These are phyloP conservation scores for Beris chalybata DNA, from an alignment of 2,888 invertebrate genomes.

Conservation along the genomic window DNA sequence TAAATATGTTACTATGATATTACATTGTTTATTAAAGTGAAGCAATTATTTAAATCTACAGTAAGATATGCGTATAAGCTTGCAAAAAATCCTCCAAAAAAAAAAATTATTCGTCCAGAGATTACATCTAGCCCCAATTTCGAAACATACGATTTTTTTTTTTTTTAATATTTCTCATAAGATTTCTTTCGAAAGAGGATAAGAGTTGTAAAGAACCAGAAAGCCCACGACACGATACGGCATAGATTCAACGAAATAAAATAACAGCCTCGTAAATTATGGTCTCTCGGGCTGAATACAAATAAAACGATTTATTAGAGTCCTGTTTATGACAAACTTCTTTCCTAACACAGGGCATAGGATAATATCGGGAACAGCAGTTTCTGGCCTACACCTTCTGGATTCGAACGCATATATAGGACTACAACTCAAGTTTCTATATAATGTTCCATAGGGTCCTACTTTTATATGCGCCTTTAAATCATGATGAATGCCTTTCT, in stretches of 20 bases:
- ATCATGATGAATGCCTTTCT: slow-evolving; percentile 29
- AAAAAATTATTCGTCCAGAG: too few relatives aligned
- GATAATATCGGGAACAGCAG: too few relatives aligned
- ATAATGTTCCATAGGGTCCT: too few relatives aligned
- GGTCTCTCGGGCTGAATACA: slow-evolving; percentile 29
- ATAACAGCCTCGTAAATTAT: slow-evolving; percentile 27
- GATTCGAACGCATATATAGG: too few relatives aligned
- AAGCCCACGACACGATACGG: slow-evolving; percentile 4
- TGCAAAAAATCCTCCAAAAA: too few relatives aligned
- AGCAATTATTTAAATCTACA: too few relatives aligned
- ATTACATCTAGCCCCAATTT: too few relatives aligned
- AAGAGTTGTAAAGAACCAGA: slow-evolving; percentile 9
- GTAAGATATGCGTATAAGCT: too few relatives aligned
- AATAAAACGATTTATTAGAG: slow-evolving; percentile 32
- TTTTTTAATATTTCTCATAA: slow-evolving; percentile 6
- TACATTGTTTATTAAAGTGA: too few relatives aligned
- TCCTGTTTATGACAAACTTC: slow-evolving; percentile 31
- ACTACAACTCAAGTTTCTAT: too few relatives aligned
- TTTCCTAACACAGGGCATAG: neutral
- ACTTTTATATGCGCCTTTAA: neutral
- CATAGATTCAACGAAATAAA: slow-evolving; percentile 15
- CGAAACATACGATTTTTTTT: neutral
- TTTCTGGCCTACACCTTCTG: too few relatives aligned
- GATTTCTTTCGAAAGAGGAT: slow-evolving; percentile 1
- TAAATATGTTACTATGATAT: too few relatives aligned